Conservation (phyloP, 2,113 vertebrate species). For the Tursiops truncatus region DNA sequence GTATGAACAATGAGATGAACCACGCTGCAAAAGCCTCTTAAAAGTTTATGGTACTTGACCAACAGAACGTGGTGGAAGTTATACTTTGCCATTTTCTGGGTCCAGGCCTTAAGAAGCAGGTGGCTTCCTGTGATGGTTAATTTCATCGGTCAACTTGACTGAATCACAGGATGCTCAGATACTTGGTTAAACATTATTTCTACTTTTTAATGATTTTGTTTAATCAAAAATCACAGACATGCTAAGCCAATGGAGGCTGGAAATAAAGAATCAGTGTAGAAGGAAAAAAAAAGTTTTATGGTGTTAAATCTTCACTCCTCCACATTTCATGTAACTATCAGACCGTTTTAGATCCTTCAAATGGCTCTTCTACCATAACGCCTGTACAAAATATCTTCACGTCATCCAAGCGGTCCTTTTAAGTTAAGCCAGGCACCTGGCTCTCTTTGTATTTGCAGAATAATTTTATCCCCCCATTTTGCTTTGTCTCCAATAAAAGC, state of each 20-base stretch:
- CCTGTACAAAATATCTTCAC: background rate
- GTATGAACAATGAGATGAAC: background rate
- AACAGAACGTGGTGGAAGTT: background rate
- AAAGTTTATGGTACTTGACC: too few relatives aligned
- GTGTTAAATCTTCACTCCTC: too few relatives aligned
- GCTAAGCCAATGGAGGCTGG: background rate
- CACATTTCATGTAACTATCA: accelerated
- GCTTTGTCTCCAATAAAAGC: background rate
- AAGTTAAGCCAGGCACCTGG: background rate
- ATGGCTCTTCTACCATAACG: background rate
- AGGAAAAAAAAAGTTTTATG: background rate
- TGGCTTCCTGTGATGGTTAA: background rate
- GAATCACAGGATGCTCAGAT: background rate
- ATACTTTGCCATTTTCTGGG: background rate
- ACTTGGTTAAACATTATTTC: background rate
- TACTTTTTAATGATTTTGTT: background rate
- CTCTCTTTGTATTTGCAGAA: background rate
- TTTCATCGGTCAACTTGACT: background rate
- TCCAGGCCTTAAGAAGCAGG: background rate
- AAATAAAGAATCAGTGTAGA: background rate
- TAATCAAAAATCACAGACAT: background rate
- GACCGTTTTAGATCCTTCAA: background rate
- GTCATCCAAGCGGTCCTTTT: background rate
- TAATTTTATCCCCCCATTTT: background rate
- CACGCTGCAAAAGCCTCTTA: background rate